phyloP scores from a whole-genome alignment of 2,888 invertebrate species.

The Ceratothoa steindachneri region DNA sequence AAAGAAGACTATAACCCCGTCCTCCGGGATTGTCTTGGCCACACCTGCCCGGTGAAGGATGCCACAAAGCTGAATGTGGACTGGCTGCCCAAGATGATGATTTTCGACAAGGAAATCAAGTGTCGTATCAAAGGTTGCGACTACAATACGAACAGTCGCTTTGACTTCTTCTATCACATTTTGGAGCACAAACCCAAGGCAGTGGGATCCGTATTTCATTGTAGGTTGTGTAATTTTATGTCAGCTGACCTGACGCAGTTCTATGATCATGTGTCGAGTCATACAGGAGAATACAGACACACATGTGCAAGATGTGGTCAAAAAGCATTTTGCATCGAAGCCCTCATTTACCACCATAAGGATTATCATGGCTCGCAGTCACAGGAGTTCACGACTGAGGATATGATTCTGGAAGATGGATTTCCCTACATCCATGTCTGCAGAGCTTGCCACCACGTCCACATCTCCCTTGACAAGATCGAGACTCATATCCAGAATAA shows the following conservation, averaged over 20 bases:
- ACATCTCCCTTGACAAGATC: slow-evolving; percentile 23
- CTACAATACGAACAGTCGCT: slow-evolving; percentile 36
- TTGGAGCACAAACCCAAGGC: slow-evolving; percentile 35
- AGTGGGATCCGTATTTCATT: slow-evolving; percentile 26
- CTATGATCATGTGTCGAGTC: slow-evolving; percentile 44
- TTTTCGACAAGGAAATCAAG: slow-evolving; percentile 30
- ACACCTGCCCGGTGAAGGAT: slow-evolving; percentile 10
- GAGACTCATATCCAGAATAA: slow-evolving; percentile 29
- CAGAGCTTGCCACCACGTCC: slow-evolving; percentile 36
- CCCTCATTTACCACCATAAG: slow-evolving; percentile 32
- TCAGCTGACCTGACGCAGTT: slow-evolving; percentile 26
- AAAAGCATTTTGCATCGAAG: slow-evolving; percentile 22
- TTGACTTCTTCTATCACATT: slow-evolving; percentile 41
- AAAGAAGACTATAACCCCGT: slow-evolving; percentile 38
- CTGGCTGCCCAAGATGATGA: slow-evolving; percentile 36
- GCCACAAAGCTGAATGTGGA: slow-evolving; percentile 18
- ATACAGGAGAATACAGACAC: slow-evolving; percentile 44
- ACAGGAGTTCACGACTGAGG: slow-evolving; percentile 11
- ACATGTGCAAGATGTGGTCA: slow-evolving; percentile 37
- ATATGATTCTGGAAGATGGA: slow-evolving; percentile 28
- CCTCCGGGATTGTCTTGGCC: slow-evolving; percentile 38
- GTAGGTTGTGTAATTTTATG: slow-evolving; percentile 43
- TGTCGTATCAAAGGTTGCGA: slow-evolving; percentile 41
- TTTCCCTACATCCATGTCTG: slow-evolving; percentile 43
- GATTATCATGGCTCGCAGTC: slow-evolving; percentile 18